These are phyloP conservation scores for Anarhynchus alexandrinus DNA, from an alignment of 2,113 vertebrate genomes.

Conservation along the genomic window DNA sequence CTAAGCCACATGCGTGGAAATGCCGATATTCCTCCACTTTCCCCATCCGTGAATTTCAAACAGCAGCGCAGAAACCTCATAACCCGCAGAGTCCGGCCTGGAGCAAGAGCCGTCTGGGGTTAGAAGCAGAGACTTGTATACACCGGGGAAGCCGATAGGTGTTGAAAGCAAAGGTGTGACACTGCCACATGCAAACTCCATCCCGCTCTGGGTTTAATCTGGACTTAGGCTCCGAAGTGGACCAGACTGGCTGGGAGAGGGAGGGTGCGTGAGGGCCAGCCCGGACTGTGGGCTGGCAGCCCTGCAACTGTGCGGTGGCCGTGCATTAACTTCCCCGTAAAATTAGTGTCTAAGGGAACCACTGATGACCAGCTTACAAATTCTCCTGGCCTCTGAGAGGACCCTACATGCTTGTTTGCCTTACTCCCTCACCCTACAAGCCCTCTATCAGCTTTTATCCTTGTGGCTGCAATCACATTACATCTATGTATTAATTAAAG, in stretches of 20 bases:
- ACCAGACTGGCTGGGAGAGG: neutral
- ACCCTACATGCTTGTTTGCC: neutral
- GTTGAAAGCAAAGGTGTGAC: neutral
- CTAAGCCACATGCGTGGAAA: neutral
- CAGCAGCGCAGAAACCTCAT: neutral
- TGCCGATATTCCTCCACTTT: neutral
- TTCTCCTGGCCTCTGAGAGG: neutral
- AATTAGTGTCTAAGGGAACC: neutral
- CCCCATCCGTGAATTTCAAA: neutral
- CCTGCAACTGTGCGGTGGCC: neutral
- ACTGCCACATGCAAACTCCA: neutral
- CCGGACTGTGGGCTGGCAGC: neutral
- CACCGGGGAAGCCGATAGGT: neutral
- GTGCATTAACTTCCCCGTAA: neutral
- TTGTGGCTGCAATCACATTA: neutral
- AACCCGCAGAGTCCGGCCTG: neutral
- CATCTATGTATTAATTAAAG: neutral
- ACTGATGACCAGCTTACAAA: neutral
- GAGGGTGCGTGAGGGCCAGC: neutral
- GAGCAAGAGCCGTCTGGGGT: neutral
- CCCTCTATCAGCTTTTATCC: neutral
- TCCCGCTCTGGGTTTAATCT: neutral
- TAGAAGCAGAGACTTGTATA: neutral
- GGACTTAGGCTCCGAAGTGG: neutral
- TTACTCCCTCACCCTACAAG: neutral